A percentile compares a stretch with the other conserved stretches of the same genome.
Conservation (phyloP, 2,888 invertebrate species). For the Agonopterix heracliana region DNA sequence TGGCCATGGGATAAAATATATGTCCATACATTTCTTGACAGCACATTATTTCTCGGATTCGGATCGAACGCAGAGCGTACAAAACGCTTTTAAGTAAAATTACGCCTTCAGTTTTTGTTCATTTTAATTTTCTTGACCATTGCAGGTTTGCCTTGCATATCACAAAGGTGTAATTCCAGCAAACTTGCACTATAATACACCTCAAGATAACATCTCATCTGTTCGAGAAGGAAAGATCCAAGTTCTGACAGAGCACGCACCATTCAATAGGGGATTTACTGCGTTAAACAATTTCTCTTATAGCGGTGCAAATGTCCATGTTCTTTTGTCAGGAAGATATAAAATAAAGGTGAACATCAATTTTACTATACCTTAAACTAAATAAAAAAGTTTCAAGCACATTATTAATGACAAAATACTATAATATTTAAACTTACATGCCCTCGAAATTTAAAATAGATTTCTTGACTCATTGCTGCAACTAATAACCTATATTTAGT, state of each 20-base stretch:
- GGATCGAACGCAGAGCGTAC: too few relatives aligned
- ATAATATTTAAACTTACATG: too few relatives aligned
- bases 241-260: constrained; percentile 28
- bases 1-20: too few relatives aligned
- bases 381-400: background rate
- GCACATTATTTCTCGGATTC: too few relatives aligned
- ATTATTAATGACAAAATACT: background rate
- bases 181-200: constrained; percentile 36
- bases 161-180: constrained; percentile 35
- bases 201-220: constrained; percentile 24
- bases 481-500: too few relatives aligned
- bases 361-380: background rate
- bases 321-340: constrained; percentile 40
- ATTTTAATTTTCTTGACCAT: constrained; percentile 2
- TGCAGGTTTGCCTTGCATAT: constrained; percentile 40
- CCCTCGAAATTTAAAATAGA: background rate
- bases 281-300: constrained; percentile 42
- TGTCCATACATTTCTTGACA: too few relatives aligned
- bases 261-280: constrained; percentile 28
- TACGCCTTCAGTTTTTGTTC: too few relatives aligned
- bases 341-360: constrained; percentile 34
- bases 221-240: constrained; percentile 30
- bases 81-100: too few relatives aligned
- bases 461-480: background rate
- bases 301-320: constrained; percentile 37